Evolutionary conservation across 2,888 invertebrate species (phyloP), one percentile per base, ranked within the genome.

Genomic region (Chaetoderma sp.): DNA sequence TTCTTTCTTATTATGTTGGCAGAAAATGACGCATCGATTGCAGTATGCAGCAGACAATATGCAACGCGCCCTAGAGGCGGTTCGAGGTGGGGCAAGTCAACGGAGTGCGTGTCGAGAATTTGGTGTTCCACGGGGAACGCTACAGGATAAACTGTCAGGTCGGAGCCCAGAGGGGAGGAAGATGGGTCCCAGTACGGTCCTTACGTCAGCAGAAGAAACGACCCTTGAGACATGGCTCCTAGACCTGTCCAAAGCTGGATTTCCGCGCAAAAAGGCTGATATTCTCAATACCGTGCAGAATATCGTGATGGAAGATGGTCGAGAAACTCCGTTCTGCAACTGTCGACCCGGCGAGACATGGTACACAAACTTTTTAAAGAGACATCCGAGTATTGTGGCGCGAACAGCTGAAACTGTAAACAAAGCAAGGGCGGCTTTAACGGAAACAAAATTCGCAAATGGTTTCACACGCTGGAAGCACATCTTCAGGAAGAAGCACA

Each of bases 311-410:
- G 28, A 33, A 25, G 61, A 65, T 54, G 39, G 56, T 4, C n/a
- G 62, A 3, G 32, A 49, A 32, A 65, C 49, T n/a, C 61, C 62
- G 10, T 68, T 68, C 47, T 57, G 47, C 32, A 33, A 65, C 33
- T 58, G 62, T 54, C 42, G 39, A 23, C 64, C 68, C 6, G 65
- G 64, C 4, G 44, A 61, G 25, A 56, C 59, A 27, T 68, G 65
- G 68, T 68, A 49, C 36, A 61, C 49, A 16, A 56, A 18, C 5
- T 68, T 68, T 42, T 47, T 44, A 25, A 21, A 33, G n/a, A n/a
- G 62, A 8, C 52, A 61, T 33, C 57, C 66, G 13, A 27, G 44
- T 2, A 18, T 62, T 1, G 13, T 28, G 8, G 42, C 36, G n/a
- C 27, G 65, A 3, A 36, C 18, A 4, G 33, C 58, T 33, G 52